phyloP scores from a whole-genome alignment of 2,113 vertebrate species.

The Choloepus hoffmanni region DNA sequence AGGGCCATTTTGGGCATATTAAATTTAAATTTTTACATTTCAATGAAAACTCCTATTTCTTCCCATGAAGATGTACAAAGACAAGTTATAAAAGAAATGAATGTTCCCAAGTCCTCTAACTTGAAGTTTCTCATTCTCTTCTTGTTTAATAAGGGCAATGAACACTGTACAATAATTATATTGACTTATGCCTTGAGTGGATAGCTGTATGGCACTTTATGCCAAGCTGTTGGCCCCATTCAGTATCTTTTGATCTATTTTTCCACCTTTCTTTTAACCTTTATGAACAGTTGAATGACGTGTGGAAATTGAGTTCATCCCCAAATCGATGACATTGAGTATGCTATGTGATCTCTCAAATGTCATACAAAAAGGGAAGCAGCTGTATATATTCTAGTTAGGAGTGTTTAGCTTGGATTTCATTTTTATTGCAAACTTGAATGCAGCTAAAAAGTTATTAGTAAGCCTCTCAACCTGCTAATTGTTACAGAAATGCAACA shows the following conservation, averaged over 20 bases:
- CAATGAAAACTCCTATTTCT: neutral
- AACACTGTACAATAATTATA: neutral
- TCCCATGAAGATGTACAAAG: neutral
- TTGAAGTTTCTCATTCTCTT: neutral
- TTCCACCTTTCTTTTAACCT: slow-evolving; percentile 66
- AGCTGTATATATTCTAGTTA: slow-evolving; percentile 51
- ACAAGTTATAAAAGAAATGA: slow-evolving; percentile 7
- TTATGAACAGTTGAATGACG: slow-evolving; percentile 67
- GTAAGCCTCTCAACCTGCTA: neutral
- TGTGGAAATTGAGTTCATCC: slow-evolving; percentile 67
- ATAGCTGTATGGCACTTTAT: neutral
- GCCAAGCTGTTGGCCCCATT: slow-evolving; percentile 43
- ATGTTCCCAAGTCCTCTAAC: neutral
- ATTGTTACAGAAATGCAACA: neutral
- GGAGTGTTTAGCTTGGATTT: slow-evolving; percentile 35
- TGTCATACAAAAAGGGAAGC: slow-evolving; percentile 47
- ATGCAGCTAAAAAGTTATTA: neutral
- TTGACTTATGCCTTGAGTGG: neutral
- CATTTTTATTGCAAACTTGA: slow-evolving; percentile 45
- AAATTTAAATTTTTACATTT: slow-evolving; percentile 53
- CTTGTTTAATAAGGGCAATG: slow-evolving; percentile 1
- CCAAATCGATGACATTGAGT: slow-evolving; percentile 68
- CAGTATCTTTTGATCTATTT: slow-evolving; percentile 68
- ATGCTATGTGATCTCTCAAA: slow-evolving; percentile 53
- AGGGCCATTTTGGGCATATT: slow-evolving; percentile 49